Base-by-base conservation (phyloP, 2,888 invertebrate species). In the Tridacna crocea region DNA sequence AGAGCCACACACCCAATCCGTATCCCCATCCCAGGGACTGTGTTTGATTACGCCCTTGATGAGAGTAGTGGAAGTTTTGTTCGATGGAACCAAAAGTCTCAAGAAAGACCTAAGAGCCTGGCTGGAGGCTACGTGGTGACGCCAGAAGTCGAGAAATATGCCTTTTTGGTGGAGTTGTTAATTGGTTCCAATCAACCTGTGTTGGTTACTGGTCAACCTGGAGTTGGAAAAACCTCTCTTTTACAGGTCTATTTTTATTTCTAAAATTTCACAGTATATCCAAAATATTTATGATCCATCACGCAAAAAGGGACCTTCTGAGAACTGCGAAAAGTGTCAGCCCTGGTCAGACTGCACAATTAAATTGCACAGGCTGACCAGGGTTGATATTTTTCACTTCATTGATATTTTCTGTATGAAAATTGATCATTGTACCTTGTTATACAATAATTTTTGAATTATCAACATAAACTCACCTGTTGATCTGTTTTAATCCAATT, bases 121-220 rank as follows among this genome's bases (percentile, higher is more conserved):
- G 85, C 90, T 13, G 88, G 91, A 19, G 87, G 88, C 48, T 94
- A 92, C 73, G 85, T 90, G 47, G 79, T 93, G 46, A 92, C 92
- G 11, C 91, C 93, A n/a, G 93, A 93, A 87, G 94, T 94, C 72
- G 94, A 94, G 79, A 89, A 93, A 22, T 93, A 93, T 84, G 86
- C 85, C 17, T 92, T 88, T 83, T 80, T 94, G 77, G 63, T 91
- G 51, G 93, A 94, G 55, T 79, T 94, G 60, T 78, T 94, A 80
- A 70, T 93, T 78, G 79, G 83, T n/a, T 79, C 89, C 24, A 85
- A 91, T 61, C 91, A 91, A 24, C 92, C 93, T n/a, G 92, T 94
- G 11, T 86, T 94, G 47, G 66, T 94, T 58, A 87, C 90, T n/a
- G 94, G 94, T 3, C 89, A 88, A 17, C 91, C 93, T n/a, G 94